Evolutionary conservation across 2,888 invertebrate species (phyloP), one percentile per base, ranked within the genome.

Genomic region (Lepidochitona cinerea): DNA sequence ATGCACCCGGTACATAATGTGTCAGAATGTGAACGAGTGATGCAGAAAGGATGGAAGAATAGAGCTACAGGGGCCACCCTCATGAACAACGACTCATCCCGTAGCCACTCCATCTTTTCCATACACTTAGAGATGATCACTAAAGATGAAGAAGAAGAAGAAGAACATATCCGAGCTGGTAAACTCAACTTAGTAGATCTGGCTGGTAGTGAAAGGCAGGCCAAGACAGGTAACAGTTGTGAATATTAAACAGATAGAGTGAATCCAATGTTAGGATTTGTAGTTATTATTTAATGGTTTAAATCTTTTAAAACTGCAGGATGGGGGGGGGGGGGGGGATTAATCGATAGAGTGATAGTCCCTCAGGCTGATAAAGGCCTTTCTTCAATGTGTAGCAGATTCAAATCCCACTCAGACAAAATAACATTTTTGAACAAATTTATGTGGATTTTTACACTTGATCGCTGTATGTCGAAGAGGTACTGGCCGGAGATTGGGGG

Each of bases 31-130:
- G 94, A 95, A 79, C 91, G 93, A 32, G 92, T 96, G 71, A 93
- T 97, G 91, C 93, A 93, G 59, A 90, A 93, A 70, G 97, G 97
- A 0, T 95, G 96, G 91, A 94, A 93, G 81, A 95, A 96, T 89
- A 92, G 97, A 37, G 94, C 95, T 23, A 94, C 95, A 0, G 97
- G 96, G 0, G 94, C 96, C 0, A 97, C 97, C 0, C 92, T 96
- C 68, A 97, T 97, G 97, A 97, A 97, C 89, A 94, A 95, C 0
- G 95, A 94, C 75, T 92, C 92, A 71, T 96, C 96, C 0, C 92
- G 97, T 71, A 96, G 95, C 70, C 97, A 97, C 89, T 95, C 96
- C 23, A 96, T 97, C 77, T 95, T 97, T 88, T 95, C 95, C 1
- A 94, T 97, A 64, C 94, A 94, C 76, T 92, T 97, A 41, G 97